Conservation (phyloP, 1,140 invertebrate genomes). For the Drosophila kohkoa region DNA sequence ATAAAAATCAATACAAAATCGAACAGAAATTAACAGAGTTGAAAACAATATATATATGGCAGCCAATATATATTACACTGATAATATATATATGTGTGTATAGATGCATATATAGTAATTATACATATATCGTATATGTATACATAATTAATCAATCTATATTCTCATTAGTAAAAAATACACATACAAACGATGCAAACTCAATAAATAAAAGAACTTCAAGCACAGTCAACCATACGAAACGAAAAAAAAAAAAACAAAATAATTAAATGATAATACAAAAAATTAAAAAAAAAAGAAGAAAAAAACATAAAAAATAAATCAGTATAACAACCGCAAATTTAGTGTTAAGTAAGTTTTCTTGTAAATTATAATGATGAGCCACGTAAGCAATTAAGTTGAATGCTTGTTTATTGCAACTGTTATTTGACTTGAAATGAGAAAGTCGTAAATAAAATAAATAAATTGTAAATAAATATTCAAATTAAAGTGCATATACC, state of each 20-base stretch:
- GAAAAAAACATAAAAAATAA: conserved; percentile 54
- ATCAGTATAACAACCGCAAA: conserved; percentile 57
- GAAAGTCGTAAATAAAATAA: conserved; percentile 75
- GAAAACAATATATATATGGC: conserved; percentile 56
- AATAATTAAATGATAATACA: conserved; percentile 10
- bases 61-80: conserved; percentile 46
- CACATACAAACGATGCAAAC: conserved; percentile 49
- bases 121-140: conserved; percentile 27
- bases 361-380: conserved; percentile 82
- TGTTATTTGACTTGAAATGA: conserved; percentile 77
- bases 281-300: conserved; percentile 41
- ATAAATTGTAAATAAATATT: conserved; percentile 81
- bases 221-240: conserved; percentile 48
- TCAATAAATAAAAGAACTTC: conserved; percentile 38
- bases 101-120: conserved; percentile 45
- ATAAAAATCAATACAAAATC: conserved; percentile 49
- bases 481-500: conserved; percentile 69
- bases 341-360: conserved; percentile 77
- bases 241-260: conserved; percentile 43
- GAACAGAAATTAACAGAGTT: conserved; percentile 66
- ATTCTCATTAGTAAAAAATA: conserved; percentile 80
- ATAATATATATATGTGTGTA: conserved; percentile 36
- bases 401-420: conserved; percentile 81
- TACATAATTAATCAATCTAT: conserved; percentile 71
- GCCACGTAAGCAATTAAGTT: conserved; percentile 79